Conservation (phyloP, 1,140 invertebrate genomes). For the Trachymyrmex septentrionalis region DNA sequence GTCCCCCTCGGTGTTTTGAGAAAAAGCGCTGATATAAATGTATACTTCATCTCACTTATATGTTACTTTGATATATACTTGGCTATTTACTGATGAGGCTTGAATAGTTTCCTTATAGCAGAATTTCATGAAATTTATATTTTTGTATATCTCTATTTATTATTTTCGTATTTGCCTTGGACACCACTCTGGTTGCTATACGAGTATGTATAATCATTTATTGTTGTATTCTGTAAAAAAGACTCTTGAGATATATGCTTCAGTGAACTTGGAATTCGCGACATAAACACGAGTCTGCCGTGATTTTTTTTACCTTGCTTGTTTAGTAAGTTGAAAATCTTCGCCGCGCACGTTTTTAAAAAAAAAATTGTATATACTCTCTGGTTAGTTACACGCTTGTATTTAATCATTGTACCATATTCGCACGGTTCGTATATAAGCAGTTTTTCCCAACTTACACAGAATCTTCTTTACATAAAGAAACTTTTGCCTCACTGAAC, state of each 20-base stretch:
- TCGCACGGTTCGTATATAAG: background rate
- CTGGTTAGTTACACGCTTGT: conserved; percentile 2
- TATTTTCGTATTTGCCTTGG: background rate
- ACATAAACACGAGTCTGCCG: background rate
- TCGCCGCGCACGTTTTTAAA: background rate
- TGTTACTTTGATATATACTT: background rate
- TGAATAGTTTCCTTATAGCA: background rate
- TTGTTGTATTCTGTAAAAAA: background rate
- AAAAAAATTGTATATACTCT: conserved; percentile 22
- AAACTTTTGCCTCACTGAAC: background rate
- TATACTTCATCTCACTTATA: background rate
- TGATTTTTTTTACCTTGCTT: conserved; percentile 14
- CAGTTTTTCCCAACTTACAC: background rate
- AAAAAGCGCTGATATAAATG: background rate
- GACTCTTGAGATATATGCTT: background rate
- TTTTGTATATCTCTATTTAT: background rate
- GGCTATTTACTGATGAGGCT: background rate
- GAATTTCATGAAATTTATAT: background rate
- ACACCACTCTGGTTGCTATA: background rate
- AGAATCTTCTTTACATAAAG: background rate
- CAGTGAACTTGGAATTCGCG: background rate
- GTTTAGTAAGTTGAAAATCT: conserved; percentile 20
- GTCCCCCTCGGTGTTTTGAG: background rate
- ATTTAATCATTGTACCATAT: conserved; percentile 24
- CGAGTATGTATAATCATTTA: background rate